Base-by-base conservation (phyloP, 1,140 invertebrate genomes). In the Tetramorium simillimum region DNA sequence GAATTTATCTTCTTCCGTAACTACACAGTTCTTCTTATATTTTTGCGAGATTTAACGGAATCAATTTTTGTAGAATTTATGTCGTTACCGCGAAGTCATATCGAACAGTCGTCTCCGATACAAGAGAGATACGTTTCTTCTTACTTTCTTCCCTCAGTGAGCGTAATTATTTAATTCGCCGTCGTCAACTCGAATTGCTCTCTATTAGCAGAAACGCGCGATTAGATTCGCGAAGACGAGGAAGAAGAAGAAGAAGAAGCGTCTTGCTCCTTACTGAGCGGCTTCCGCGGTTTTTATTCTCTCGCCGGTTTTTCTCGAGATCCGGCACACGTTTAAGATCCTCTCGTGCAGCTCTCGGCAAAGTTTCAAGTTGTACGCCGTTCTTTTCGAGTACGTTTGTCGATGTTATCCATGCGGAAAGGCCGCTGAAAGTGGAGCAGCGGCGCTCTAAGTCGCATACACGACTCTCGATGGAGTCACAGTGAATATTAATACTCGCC, bases 401-500 rank as follows among this genome's bases (percentile, higher is more conserved):
- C 86, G 92, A 92, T 92, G 88, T 91, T 92, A 92, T 92, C 92
- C 89, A 76, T 86, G 89, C 86, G 75, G 69, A 56, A 80, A 89
- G 78, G 33, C 73, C 78, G 72, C 65, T 78, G 62, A 65, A 80
- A 63, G 63, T 53, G 87, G 65, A 49, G 76, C 53, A 24, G 24
- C 21, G 67, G 33, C 56, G 69, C 51, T 76, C 60, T 21, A 53
- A 84, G 75, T 77, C 28, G 60, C 56, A 70, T 56, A 75, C 46
- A 85, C 51, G 88, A 67, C 43, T 76, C 63, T 75, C 51, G 43
- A 33, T 62, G 51, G 85, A 88, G 89, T 89, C 91, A 91, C 88
- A 49, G 81, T 92, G 92, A 93, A 93, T 93, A 93, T 93, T 93
- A 93, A 93, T 93, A 91, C 88, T 88, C 84, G 70, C 60, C 40